Evolutionary conservation across 1,140 invertebrate genomes (phyloP).

Genomic region (Drosophila triauraria): DNA sequence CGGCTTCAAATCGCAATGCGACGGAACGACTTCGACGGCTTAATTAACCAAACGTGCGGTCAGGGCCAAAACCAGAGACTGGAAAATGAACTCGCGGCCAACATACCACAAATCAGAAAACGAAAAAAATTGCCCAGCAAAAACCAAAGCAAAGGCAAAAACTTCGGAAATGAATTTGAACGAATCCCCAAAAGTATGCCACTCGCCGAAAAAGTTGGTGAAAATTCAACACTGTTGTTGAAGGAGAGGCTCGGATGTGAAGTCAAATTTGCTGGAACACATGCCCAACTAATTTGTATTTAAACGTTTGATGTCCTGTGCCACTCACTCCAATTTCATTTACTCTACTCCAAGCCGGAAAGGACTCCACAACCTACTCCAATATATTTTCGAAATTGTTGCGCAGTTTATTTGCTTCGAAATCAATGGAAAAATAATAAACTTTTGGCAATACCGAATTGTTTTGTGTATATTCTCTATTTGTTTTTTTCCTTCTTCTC

Average conservation of each 20-base stretch:
- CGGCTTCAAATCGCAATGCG: constrained; percentile 19
- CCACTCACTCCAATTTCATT: constrained; percentile 6
- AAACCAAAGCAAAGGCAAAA: constrained; percentile 13
- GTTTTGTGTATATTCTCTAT: constrained; percentile 19
- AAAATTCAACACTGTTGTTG: constrained; percentile 20
- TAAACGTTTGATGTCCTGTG: constrained; percentile 59
- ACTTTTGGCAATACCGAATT: constrained; percentile 56
- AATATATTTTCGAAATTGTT: constrained; percentile 45
- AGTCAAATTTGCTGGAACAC: constrained; percentile 52
- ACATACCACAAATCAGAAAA: constrained; percentile 25
- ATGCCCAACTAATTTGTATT: constrained; percentile 69
- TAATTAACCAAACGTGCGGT: constrained; percentile 48
- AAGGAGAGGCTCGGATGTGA: constrained; percentile 9
- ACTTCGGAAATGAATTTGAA: constrained; percentile 45
- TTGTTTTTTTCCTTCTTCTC: constrained; percentile 10
- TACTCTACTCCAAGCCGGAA: background rate
- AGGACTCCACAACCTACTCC: background rate
- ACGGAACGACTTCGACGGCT: constrained; percentile 20
- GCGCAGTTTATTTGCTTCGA: constrained; percentile 44
- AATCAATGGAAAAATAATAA: constrained; percentile 69
- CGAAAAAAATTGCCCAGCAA: background rate
- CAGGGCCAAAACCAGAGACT: constrained; percentile 44
- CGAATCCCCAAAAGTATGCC: constrained; percentile 53
- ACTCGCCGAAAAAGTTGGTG: constrained; percentile 49
- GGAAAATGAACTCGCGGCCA: constrained; percentile 42